Evolutionary conservation across 2,113 vertebrate species (phyloP).

Genomic region (Alexandromys fortis): DNA sequence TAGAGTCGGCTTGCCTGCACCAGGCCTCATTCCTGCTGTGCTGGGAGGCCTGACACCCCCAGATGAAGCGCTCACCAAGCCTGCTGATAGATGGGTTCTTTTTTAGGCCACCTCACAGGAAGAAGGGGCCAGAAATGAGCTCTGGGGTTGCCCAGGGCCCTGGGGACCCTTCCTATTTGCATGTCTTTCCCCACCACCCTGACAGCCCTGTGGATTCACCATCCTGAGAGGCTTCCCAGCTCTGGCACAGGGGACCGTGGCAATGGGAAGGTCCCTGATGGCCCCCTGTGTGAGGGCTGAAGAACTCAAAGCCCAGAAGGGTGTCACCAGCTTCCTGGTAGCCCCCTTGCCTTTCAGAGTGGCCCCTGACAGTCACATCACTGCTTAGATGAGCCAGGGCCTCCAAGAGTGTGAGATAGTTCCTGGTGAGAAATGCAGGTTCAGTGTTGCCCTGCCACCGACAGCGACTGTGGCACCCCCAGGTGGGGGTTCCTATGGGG

Average conservation of each 20-base stretch:
- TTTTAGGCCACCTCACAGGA: slow-evolving; percentile 70
- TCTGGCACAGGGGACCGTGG: not conserved
- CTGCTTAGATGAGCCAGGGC: not conserved
- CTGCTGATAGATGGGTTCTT: slow-evolving; percentile 46
- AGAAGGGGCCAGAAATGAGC: slow-evolving; percentile 70
- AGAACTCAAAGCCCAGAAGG: not conserved
- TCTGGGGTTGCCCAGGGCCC: slow-evolving; percentile 65
- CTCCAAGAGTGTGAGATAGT: not conserved
- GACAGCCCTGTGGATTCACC: not conserved
- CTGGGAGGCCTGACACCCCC: not conserved
- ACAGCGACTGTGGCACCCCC: not conserved
- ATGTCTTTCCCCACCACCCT: slow-evolving; percentile 28
- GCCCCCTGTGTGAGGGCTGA: not conserved
- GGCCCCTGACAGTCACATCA: too few species aligned
- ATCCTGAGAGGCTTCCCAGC: not conserved
- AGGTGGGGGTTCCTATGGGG: slow-evolving; percentile 13
- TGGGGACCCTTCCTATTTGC: slow-evolving; percentile 67
- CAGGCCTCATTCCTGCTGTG: not conserved
- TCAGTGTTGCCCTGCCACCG: accelerated
- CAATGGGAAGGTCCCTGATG: not conserved
- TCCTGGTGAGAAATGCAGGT: not conserved
- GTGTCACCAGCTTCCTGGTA: not conserved
- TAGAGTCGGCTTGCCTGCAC: not conserved
- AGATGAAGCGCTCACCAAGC: not conserved
- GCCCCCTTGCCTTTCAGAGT: not conserved